Evolutionary conservation across 2,797 vertebrate genomes (phyloP), one percentile per base, ranked within the genome.

Genomic region (Tenualosa ilisha): DNA sequence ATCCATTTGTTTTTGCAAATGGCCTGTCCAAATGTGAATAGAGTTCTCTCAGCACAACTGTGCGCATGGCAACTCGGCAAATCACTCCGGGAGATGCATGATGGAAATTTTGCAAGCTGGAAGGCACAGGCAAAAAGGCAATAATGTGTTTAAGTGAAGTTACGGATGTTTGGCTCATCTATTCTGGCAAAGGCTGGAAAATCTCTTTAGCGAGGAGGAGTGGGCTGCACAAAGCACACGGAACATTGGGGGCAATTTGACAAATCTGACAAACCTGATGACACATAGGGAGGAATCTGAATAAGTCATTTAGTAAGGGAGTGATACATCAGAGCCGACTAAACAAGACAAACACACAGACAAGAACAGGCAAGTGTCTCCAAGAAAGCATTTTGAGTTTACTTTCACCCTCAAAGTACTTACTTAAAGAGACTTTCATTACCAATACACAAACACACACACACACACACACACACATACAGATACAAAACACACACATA

Each of bases 151-250:
- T 85, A 86, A 83, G 61, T 61, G 75, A 63, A 82, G 82, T 88
- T 83, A 91, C 86, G 83, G 82, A 87, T 87, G 85, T 88, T 88
- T 85, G 65, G 49, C 81, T 88, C 11, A 84, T 72, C 81, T 82
- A 82, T 86, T 79, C 85, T 59, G 54, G 81, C 83, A 86, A 85
- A 84, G 86, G 49, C 79, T 63, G 51, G 63, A 68, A 87, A 88
- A 89, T 86, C 68, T 82, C 46, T 86, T 86, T 79, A 85, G 65
- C 84, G 24, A 3, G 7, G 65, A 15, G 43, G n/a, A 65, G 50
- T 53, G 82, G 51, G 50, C 20, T 51, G 22, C 17, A 68, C 5
- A 15, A 56, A 82, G 17, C 54, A 9, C 17, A 49, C 2, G 12
- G 24, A 40, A 40, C 15, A 40, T 56, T 61, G 79, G 59, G 26